Evolutionary conservation across 1,140 invertebrate species (phyloP).

Genomic region (Drosophila prosaltans): DNA sequence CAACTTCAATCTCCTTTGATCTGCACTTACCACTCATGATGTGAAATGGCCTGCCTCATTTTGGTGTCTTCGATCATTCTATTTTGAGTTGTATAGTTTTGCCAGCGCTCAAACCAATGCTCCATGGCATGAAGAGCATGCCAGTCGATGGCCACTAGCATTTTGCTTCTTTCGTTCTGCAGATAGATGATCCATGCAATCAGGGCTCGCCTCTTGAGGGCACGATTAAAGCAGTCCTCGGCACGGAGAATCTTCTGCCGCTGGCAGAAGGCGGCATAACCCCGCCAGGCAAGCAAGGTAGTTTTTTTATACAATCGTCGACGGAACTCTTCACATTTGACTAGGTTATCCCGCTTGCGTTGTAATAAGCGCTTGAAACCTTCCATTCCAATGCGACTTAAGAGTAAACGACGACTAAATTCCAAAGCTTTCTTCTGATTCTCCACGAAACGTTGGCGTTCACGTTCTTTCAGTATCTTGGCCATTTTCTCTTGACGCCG

Average conservation of each 20-base stretch:
- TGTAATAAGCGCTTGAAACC: slow-evolving; percentile 84
- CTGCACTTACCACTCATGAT: slow-evolving; percentile 84
- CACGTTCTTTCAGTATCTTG: slow-evolving; percentile 84
- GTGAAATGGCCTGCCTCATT: slow-evolving; percentile 84
- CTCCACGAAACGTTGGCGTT: slow-evolving; percentile 84
- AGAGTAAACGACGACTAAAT: slow-evolving; percentile 85
- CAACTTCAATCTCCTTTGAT: too few species aligned
- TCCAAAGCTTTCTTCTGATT: slow-evolving; percentile 85
- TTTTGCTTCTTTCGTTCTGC: slow-evolving; percentile 83
- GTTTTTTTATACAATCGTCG: slow-evolving; percentile 83
- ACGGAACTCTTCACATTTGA: slow-evolving; percentile 83
- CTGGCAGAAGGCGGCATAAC: slow-evolving; percentile 83
- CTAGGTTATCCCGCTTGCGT: slow-evolving; percentile 84
- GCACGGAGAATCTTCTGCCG: slow-evolving; percentile 83
- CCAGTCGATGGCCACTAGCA: slow-evolving; percentile 86
- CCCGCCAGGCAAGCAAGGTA: slow-evolving; percentile 84
- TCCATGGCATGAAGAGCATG: slow-evolving; percentile 85
- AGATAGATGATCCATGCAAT: slow-evolving; percentile 82
- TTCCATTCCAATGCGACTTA: slow-evolving; percentile 84
- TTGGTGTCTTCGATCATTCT: slow-evolving; percentile 84
- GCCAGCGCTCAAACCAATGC: slow-evolving; percentile 84
- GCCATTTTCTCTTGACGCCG: slow-evolving; percentile 85
- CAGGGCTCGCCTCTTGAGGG: slow-evolving; percentile 80
- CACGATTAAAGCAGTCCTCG: slow-evolving; percentile 83
- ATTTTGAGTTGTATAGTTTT: slow-evolving; percentile 79